Evolutionary conservation across 2,888 invertebrate species (phyloP).

Genomic region (Acanthosepion lycidas): DNA sequence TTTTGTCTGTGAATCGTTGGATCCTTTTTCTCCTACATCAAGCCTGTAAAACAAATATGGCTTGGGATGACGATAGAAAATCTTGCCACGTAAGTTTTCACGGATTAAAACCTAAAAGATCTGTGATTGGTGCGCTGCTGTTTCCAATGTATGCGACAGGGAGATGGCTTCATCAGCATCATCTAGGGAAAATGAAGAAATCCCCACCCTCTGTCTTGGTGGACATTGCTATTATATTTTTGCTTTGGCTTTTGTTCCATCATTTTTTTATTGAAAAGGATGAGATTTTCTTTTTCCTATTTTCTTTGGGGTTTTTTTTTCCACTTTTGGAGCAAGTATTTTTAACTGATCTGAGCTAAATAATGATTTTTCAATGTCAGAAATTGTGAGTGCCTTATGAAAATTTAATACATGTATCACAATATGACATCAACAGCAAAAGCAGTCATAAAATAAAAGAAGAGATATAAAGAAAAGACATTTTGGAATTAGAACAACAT

Average conservation of each 20-base stretch:
- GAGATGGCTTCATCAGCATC: slow-evolving; percentile 2
- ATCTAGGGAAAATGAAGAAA: neutral
- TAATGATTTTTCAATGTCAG: neutral
- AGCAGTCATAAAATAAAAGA: neutral
- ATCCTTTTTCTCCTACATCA: neutral
- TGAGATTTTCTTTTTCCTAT: neutral
- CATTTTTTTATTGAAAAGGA: neutral
- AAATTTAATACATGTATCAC: neutral
- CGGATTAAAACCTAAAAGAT: neutral
- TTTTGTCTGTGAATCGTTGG: neutral
- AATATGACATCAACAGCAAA: neutral
- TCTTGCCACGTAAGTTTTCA: slow-evolving; percentile 4
- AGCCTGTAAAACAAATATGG: slow-evolving; percentile 33
- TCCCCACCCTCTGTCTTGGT: neutral
- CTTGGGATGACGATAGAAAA: neutral
- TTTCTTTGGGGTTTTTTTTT: neutral
- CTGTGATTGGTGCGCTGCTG: neutral
- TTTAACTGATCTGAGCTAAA: neutral
- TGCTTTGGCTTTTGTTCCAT: neutral
- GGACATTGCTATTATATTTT: slow-evolving; percentile 33
- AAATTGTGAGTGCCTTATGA: neutral
- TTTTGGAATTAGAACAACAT: neutral
- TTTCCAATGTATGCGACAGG: neutral
- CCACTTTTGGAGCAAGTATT: neutral
- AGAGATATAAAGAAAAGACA: too few species aligned